These are phyloP conservation scores for Gandaritis pyraliata DNA, from an alignment of 2,888 invertebrate species.

Conservation along the genomic window DNA sequence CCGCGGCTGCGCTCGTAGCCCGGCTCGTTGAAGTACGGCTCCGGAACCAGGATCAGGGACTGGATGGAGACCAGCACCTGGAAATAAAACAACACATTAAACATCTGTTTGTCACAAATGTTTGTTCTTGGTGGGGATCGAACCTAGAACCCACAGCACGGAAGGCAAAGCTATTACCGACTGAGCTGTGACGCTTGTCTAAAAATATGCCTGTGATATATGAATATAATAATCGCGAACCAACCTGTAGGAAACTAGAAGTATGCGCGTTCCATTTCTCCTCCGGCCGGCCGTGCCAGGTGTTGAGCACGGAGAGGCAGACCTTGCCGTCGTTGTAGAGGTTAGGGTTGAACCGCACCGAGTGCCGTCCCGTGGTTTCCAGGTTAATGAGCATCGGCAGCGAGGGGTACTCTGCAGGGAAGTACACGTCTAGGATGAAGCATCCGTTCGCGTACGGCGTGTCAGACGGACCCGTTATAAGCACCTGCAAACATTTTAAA, in stretches of 20 bases:
- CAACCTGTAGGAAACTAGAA: slow-evolving; percentile 93
- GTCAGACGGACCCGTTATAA: slow-evolving; percentile 96
- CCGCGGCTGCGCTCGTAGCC: slow-evolving; percentile 96
- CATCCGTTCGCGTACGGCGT: slow-evolving; percentile 97
- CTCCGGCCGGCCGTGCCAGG: slow-evolving; percentile 98
- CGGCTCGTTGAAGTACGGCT: slow-evolving; percentile 98
- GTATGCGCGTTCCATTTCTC: slow-evolving; percentile 99
- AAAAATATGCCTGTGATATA: too few relatives aligned
- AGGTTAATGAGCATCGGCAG: slow-evolving; percentile 96
- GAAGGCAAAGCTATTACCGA: too few relatives aligned
- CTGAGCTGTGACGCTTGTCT: too few relatives aligned
- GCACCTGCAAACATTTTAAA: slow-evolving; percentile 82
- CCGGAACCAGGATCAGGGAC: slow-evolving; percentile 95
- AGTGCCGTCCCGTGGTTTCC: slow-evolving; percentile 95
- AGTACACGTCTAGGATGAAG: slow-evolving; percentile 96
- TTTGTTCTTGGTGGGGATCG: too few relatives aligned
- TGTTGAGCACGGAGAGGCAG: slow-evolving; percentile 97
- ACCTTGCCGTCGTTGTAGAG: slow-evolving; percentile 96
- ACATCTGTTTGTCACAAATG: too few relatives aligned
- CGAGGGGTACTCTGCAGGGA: slow-evolving; percentile 92
- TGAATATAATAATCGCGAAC: not conserved
- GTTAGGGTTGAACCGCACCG: slow-evolving; percentile 96
- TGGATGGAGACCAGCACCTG: slow-evolving; percentile 96
- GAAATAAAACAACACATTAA: not conserved
- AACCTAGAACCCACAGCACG: too few relatives aligned